phyloP scores from a whole-genome alignment of 2,113 vertebrate genomes.

The Ariopsis seemanni region DNA sequence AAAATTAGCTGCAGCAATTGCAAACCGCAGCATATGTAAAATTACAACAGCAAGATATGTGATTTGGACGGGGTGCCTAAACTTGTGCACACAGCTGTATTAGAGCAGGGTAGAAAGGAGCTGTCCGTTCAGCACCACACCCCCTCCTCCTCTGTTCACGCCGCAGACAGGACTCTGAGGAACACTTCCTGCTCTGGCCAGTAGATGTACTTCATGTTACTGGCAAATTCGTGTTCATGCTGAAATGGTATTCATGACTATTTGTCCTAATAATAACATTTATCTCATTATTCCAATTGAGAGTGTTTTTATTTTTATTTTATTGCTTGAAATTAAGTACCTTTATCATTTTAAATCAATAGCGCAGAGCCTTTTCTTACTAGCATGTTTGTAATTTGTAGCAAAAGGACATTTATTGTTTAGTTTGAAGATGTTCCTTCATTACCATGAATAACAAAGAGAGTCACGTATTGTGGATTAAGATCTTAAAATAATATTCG shows the following conservation, averaged over 20 bases:
- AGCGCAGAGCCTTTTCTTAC: background rate
- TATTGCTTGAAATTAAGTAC: background rate
- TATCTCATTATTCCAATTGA: background rate
- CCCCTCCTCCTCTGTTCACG: background rate
- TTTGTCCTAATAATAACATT: background rate
- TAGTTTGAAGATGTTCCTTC: background rate
- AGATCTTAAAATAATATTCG: background rate
- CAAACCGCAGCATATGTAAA: too few species aligned
- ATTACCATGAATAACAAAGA: background rate
- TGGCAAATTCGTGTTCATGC: background rate
- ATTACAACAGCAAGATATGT: background rate
- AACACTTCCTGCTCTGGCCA: background rate
- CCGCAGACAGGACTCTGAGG: background rate
- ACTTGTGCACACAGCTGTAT: background rate
- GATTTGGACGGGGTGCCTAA: background rate
- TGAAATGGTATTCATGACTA: background rate
- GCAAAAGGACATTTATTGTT: background rate
- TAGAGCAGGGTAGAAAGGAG: slow-evolving; percentile 53
- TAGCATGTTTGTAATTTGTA: background rate
- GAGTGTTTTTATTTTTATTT: background rate
- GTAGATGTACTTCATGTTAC: slow-evolving; percentile 4
- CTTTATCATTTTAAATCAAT: background rate
- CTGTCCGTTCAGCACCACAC: slow-evolving; percentile 77
- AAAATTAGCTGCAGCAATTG: background rate
- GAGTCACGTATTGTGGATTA: background rate